These are phyloP conservation scores for Doris montereyensis DNA, from an alignment of 2,888 invertebrate species.

Conservation along the genomic window DNA sequence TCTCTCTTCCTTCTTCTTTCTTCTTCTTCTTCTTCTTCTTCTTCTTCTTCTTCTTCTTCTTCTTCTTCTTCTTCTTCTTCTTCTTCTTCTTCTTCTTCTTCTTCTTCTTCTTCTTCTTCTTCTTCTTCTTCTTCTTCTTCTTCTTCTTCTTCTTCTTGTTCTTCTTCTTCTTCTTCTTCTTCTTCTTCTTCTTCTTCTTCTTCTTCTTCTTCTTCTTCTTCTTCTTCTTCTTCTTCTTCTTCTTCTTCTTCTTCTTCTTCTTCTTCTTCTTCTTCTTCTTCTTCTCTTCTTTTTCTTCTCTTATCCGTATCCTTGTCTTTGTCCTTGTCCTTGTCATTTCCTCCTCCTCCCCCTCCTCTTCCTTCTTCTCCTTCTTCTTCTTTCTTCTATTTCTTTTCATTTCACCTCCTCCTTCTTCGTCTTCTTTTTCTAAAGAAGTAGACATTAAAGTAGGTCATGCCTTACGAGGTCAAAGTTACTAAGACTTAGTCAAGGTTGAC, in stretches of 20 bases:
- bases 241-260: not conserved
- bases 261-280: not conserved
- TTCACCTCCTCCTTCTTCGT: no score
- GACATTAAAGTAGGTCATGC: no score
- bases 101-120: not conserved
- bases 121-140: not conserved
- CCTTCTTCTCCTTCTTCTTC: no score
- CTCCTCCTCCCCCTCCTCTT: no score
- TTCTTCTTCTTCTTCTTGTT: not conserved
- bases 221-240: not conserved
- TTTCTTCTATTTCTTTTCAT: no score
- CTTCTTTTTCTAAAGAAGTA: no score
- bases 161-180: not conserved
- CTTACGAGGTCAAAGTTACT: no score
- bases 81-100: not conserved
- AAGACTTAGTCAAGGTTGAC: no score
- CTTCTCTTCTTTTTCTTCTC: constrained; percentile 18
- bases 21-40: not conserved
- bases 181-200: not conserved
- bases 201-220: constrained; percentile 7
- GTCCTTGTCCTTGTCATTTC: no score
- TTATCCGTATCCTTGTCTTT: not conserved
- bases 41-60: not conserved
- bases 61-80: not conserved
- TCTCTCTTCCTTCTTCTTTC: not conserved